Base-by-base conservation (phyloP, 1,140 invertebrate species). In the Psilanteris sp. region DNA sequence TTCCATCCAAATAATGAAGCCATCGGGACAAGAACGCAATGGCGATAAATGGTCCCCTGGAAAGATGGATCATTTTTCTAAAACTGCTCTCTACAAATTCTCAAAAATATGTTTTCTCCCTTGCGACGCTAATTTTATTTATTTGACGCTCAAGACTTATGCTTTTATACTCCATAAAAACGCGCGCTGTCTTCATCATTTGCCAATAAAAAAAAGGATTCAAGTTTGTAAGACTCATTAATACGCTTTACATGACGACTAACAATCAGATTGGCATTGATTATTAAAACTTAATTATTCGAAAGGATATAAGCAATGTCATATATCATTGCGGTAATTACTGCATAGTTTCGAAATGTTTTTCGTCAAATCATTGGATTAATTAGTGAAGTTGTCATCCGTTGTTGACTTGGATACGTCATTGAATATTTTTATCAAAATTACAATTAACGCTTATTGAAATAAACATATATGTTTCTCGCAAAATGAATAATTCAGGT, bases 1-100 rank as follows among this genome's bases (percentile, higher is more conserved):
- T 79, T 77, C 76, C 79, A 76, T 73, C 71, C 78, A 66, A 71
- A 81, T 81, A 83, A 85, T 85, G 78, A 82, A 85, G 82, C 79
- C 80, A 77, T 83, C 77, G 55, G 24, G 37, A 15, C 8, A 39
- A 31, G 34, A 44, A 27, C 44, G 50, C 50, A 41, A 64, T 54
- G 11, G 27, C 52, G 62, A 68, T 64, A 64, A 54, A 75, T 46
- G 26, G 15, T 46, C 36, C 52, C 20, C 27, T 26, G 43, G 32
- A 34, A 57, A 43, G 43, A 70, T 70, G 36, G 39, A 67, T 54
- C 22, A 48, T 22, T 46, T 57, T 27, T 55, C 11, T 16, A 20
- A 5, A 5, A 20, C 18, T 20, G 2, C n/a, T n/a, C n/a, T n/a
- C n/a, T n/a, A n/a, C n/a, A n/a, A n/a, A n/a, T n/a, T n/a, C n/a